Evolutionary conservation across 2,888 invertebrate species (phyloP), one percentile per base, ranked within the genome.

Genomic region (Caenorhabditis panamensis): DNA sequence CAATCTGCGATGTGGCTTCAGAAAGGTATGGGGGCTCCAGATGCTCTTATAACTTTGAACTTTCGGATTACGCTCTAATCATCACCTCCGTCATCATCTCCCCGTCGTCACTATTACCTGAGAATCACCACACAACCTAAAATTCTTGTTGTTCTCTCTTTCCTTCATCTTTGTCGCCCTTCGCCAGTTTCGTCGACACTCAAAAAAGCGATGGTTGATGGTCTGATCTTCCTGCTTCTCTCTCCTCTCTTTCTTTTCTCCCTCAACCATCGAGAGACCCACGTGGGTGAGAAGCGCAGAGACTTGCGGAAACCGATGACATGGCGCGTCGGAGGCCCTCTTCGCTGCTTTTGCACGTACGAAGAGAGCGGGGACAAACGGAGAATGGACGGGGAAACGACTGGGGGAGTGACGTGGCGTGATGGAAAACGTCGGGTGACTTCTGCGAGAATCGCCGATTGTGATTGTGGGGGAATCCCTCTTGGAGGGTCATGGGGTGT

Each of bases 231-330:
- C 44, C 37, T 59, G 20, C 18, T 41, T 66, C 59, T 64, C 26
- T 58, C 13, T 0, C 36, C 6, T 51, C 24, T 73, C 72, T 13
- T 13, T 0, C 8, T 26, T 9, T 54, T 37, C 24, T 18, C 59
- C n/a, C 11, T 22, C 54, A 31, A 51, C 31, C 36, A 47, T 22
- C 36, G 44, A 76, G 76, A 76, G 76, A 76, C 49, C 76, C 76
- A 76, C 76, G 76, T 76, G 76, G 76, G 68, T 58, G 68, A 61
- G 62, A 68, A 62, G 16, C 61, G 63, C 76, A 68, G 76, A 76
- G 31, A 67, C 22, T 47, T 63, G 62, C 66, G 59, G 63, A 63
- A 64, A 73, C 26, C 51, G 64, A 66, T 73, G 66, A 53, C 64
- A 66, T 73, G 37, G 64, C 51, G 66, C 58, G 66, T 59, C 59